Evolutionary conservation across 2,113 vertebrate species (phyloP).

Genomic region (Felis chaus): DNA sequence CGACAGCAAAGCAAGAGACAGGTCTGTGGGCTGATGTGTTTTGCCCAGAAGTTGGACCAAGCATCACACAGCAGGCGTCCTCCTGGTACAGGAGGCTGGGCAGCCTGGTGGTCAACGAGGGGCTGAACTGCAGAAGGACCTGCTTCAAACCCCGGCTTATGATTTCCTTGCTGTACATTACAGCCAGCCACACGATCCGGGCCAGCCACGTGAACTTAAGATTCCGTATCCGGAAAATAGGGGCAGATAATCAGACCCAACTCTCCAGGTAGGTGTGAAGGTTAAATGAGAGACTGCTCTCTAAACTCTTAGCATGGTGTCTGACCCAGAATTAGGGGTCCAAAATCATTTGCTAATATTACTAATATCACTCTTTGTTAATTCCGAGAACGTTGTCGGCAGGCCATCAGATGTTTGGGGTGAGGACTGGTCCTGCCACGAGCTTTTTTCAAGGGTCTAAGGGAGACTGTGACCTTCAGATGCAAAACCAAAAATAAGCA

Average conservation of each 20-base stretch:
- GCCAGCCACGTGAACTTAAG: background rate
- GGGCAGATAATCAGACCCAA: background rate
- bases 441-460: background rate
- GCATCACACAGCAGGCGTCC: rapidly evolving
- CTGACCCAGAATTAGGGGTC: background rate
- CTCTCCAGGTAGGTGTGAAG: background rate
- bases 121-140: background rate
- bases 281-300: rapidly evolving
- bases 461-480: background rate
- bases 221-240: background rate
- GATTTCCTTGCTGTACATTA: rapidly evolving
- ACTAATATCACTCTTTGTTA: no score
- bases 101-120: background rate
- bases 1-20: background rate
- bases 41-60: rapidly evolving
- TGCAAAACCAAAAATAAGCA: background rate
- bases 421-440: background rate
- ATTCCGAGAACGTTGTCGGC: background rate
- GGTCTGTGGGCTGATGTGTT: background rate
- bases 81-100: rapidly evolving
- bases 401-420: background rate
- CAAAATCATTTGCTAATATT: background rate
- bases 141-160: background rate
- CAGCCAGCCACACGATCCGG: background rate
- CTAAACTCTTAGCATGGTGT: background rate